Evolutionary conservation across 2,113 vertebrate genomes (phyloP).

Genomic region (Cinclus mexicanus): DNA sequence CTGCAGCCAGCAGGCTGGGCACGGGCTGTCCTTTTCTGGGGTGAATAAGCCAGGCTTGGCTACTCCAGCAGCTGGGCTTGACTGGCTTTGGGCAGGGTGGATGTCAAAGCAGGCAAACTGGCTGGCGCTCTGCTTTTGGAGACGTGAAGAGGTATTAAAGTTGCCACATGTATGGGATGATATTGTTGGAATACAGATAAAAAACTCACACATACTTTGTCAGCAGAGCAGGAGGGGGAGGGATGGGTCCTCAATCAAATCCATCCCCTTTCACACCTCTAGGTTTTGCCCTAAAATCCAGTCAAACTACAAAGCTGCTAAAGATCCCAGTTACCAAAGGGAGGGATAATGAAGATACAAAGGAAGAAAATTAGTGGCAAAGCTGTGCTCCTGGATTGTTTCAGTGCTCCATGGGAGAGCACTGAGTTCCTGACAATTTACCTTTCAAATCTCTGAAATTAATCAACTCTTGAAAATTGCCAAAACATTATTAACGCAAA

Average conservation of each 20-base stretch:
- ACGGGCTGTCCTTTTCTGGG: not conserved
- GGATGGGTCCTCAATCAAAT: not conserved
- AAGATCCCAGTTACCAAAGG: not conserved
- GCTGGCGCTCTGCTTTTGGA: not conserved
- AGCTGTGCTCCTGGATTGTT: not conserved
- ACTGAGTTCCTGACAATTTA: not conserved
- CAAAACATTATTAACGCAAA: not conserved
- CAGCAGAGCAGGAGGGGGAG: not conserved
- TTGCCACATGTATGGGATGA: not conserved
- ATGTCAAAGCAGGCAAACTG: not conserved
- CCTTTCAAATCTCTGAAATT: not conserved
- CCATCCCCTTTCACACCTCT: not conserved
- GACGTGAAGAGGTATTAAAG: not conserved
- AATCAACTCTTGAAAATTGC: not conserved
- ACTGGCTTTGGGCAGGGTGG: not conserved
- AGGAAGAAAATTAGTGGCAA: not conserved
- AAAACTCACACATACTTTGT: accelerated
- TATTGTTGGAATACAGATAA: not conserved
- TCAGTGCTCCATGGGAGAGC: not conserved
- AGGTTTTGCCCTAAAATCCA: not conserved
- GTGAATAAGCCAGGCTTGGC: not conserved
- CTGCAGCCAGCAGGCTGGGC: not conserved
- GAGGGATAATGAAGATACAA: not conserved
- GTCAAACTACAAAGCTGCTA: not conserved
- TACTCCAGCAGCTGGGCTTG: not conserved